phyloP scores from a whole-genome alignment of 2,113 vertebrate genomes.

The Clarias gariepinus region DNA sequence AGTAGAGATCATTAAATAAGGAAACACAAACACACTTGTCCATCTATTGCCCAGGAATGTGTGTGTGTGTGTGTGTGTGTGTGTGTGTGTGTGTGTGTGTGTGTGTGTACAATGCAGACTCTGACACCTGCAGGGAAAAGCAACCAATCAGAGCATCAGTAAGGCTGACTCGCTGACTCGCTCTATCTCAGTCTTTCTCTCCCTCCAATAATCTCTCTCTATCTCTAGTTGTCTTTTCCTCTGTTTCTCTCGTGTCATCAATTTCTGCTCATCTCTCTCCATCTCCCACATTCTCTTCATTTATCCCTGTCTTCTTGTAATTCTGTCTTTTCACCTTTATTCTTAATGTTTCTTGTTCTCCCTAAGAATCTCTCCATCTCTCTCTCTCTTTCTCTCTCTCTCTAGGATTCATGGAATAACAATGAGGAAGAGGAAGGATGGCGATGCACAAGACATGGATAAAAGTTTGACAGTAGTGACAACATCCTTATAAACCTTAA shows the following conservation, averaged over 20 bases:
- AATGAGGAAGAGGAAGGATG: not conserved
- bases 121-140: slow-evolving; percentile 29
- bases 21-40: not conserved
- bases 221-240: not conserved
- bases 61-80: not conserved
- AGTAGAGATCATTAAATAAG: not conserved
- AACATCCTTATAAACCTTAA: not conserved
- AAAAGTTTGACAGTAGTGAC: not conserved
- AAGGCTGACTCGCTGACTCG: not conserved
- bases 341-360: no score
- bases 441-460: not conserved
- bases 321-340: no score
- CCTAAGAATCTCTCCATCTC: slow-evolving; percentile 13
- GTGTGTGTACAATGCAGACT: slow-evolving; percentile 40
- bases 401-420: slow-evolving; percentile 1
- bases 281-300: not conserved
- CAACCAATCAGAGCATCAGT: slow-evolving; percentile 47
- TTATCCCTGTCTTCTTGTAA: not conserved
- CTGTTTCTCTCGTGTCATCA: not conserved
- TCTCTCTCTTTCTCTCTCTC: slow-evolving; percentile 17
- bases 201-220: not conserved
- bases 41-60: not conserved
- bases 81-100: not conserved
- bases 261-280: not conserved
- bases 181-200: not conserved